A percentile compares a stretch with the other conserved stretches of the same genome.
phyloP scores from a whole-genome alignment of 2,888 invertebrate genomes.

The Crossocerus cetratus region DNA sequence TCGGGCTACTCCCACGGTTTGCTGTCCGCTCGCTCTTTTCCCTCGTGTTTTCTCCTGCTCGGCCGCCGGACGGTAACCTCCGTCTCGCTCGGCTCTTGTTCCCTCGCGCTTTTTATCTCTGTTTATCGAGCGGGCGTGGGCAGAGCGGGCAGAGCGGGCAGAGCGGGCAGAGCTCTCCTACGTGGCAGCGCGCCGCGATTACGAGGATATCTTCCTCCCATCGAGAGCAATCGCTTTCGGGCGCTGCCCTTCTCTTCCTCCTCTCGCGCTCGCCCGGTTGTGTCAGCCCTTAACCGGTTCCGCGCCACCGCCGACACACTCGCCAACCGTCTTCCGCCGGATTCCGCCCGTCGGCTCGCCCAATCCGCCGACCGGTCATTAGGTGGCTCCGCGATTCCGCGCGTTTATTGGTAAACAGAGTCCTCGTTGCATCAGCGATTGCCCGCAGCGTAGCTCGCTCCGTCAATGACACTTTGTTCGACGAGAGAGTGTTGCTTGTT shows the following conservation, averaged over 20 bases:
- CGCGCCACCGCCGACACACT: too few relatives aligned
- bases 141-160: slow-evolving; percentile 50
- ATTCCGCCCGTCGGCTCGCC: slow-evolving; percentile 24
- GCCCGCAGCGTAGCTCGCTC: too few relatives aligned
- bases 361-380: not conserved
- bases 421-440: not conserved
- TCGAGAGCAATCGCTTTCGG: not conserved
- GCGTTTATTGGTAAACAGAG: not conserved
- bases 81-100: slow-evolving; percentile 17
- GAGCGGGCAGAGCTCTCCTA: slow-evolving; percentile 46
- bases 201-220: slow-evolving; percentile 5
- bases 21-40: slow-evolving; percentile 20
- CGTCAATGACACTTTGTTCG: not conserved
- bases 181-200: not conserved
- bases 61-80: too few relatives aligned
- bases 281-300: too few relatives aligned
- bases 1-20: slow-evolving; percentile 50
- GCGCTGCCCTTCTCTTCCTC: not conserved
- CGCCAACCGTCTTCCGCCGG: slow-evolving; percentile 12
- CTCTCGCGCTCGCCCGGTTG: too few relatives aligned
- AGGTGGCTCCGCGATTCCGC: slow-evolving; percentile 13
- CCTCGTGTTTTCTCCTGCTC: too few relatives aligned
- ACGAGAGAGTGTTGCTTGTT: slow-evolving; percentile 11
- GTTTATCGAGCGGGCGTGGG: slow-evolving; percentile 59
- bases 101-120: slow-evolving; percentile 5